A percentile compares a stretch with the other conserved stretches of the same genome.
phyloP scores from a whole-genome alignment of 1,140 invertebrate genomes.

The Odontomachus brunneus region DNA sequence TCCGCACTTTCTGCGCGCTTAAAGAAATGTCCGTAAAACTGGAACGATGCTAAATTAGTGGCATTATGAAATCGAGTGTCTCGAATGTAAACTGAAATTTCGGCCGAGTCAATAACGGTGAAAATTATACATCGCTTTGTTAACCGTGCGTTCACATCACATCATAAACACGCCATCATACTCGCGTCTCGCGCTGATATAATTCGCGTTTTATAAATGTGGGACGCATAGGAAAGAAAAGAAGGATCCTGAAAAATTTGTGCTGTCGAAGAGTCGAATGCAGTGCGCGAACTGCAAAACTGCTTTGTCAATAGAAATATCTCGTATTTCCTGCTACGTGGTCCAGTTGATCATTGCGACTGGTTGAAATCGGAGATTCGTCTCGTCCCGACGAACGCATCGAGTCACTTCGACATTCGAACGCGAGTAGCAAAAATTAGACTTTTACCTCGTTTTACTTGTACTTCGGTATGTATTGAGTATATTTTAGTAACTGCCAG shows the following conservation, averaged over 20 bases:
- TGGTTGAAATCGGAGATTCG: constrained; percentile 37
- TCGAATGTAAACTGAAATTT: no score
- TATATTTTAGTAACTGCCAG: constrained; percentile 43
- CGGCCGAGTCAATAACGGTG: neutral
- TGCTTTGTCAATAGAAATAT: constrained; percentile 47
- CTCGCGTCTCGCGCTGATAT: neutral
- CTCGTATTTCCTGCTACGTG: constrained; percentile 39
- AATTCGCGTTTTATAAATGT: neutral
- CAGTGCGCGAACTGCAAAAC: constrained; percentile 49
- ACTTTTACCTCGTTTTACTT: constrained; percentile 38
- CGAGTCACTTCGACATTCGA: neutral
- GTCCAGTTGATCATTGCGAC: constrained; percentile 49
- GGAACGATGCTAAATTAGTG: neutral
- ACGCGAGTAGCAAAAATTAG: constrained; percentile 36
- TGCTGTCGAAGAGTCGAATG: constrained; percentile 48
- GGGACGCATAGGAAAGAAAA: neutral
- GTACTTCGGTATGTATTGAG: constrained; percentile 45
- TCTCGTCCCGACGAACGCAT: constrained; percentile 27
- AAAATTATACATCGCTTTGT: neutral
- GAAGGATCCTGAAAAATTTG: constrained; percentile 14
- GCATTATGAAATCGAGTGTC: constrained; percentile 3
- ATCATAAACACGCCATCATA: neutral
- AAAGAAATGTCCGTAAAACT: constrained; percentile 2
- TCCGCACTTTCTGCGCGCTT: neutral
- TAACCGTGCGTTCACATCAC: neutral